Base-by-base conservation (phyloP, 2,797 vertebrate species). In the Clarias pachynema region DNA sequence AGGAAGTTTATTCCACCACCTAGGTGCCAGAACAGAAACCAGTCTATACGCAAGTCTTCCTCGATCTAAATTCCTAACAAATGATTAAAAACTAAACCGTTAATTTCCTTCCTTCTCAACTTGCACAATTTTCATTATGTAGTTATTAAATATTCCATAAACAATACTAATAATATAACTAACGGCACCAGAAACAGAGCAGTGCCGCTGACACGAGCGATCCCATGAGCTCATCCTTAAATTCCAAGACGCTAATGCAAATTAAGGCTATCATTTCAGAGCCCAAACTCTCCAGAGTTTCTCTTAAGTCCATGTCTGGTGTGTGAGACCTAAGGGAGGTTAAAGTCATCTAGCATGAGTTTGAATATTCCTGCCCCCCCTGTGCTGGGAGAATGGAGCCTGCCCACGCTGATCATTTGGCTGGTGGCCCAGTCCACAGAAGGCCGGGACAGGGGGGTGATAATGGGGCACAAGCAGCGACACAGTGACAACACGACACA, bases 391-490 rank as follows among this genome's bases (percentile, higher is more conserved):
- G 87, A 91, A 90, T 90, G 88, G 87, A 90, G 90, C 37, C 86
- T 90, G 92, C 91, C 93, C 83, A 81, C 84, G 88, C 89, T 91
- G 92, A 88, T 91, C 87, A 91, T 91, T 95, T 95, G 95, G 95
- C 95, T 92, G 83, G 83, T 89, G 91, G 95, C 95, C 94, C 93
- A 95, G 91, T 90, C 92, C 91, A 90, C 85, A 88, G 90, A 85
- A 87, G 91, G 89, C 89, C 80, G 81, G 86, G 87, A 88, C 88
- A 89, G 86, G 88, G 87, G 86, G 91, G 92, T 94, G 93, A 95
- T 95, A 95, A 95, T 95, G 93, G 93, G 91, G 94, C 94, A 95
- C 94, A 93, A 94, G 92, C 90, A 89, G 85, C 74, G 87, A 94
- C 93, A 95, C 93, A 94, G 91, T 79, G 86, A 91, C 92, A 93